Conservation (phyloP, 2,888 invertebrate species). For the Drosophila kambysellisi region DNA sequence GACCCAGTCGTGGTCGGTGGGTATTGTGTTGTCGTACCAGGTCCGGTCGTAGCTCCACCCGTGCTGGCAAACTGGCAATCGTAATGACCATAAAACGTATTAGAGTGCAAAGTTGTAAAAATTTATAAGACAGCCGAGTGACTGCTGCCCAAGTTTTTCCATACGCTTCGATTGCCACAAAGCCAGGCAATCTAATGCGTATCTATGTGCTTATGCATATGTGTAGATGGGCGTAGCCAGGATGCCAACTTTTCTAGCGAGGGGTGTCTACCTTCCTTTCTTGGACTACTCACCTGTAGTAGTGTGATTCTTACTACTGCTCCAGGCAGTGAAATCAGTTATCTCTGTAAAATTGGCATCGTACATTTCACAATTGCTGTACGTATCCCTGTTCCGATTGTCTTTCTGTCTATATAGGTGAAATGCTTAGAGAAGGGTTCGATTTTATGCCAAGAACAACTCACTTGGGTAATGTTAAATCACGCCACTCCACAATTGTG, state of each 20-base stretch:
- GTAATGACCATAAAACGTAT: slow-evolving; percentile 78
- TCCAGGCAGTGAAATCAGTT: slow-evolving; percentile 76
- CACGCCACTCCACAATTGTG: slow-evolving; percentile 86
- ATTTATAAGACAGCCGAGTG: slow-evolving; percentile 69
- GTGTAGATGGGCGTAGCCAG: slow-evolving; percentile 1
- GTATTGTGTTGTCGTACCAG: slow-evolving; percentile 86
- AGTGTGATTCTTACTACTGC: slow-evolving; percentile 65
- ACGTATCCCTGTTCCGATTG: slow-evolving; percentile 83
- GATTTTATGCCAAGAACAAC: slow-evolving; percentile 31
- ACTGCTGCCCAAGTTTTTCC: slow-evolving; percentile 42
- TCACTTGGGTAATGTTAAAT: slow-evolving; percentile 86
- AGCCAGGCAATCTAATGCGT: slow-evolving; percentile 28
- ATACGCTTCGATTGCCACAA: slow-evolving; percentile 39
- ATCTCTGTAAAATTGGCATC: slow-evolving; percentile 83
- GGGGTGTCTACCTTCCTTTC: neutral
- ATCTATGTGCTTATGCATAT: neutral
- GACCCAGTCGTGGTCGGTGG: slow-evolving; percentile 87
- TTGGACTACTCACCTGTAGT: slow-evolving; percentile 71
- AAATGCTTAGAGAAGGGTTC: neutral
- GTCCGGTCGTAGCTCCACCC: slow-evolving; percentile 87
- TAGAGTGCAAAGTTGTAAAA: slow-evolving; percentile 81
- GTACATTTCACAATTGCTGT: slow-evolving; percentile 86
- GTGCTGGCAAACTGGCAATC: slow-evolving; percentile 85
- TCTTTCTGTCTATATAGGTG: slow-evolving; percentile 77
- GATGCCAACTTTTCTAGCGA: neutral